A percentile compares a stretch with the other conserved stretches of the same genome.
phyloP scores from a whole-genome alignment of 2,797 vertebrate genomes.

The Tolypeutes matacus region DNA sequence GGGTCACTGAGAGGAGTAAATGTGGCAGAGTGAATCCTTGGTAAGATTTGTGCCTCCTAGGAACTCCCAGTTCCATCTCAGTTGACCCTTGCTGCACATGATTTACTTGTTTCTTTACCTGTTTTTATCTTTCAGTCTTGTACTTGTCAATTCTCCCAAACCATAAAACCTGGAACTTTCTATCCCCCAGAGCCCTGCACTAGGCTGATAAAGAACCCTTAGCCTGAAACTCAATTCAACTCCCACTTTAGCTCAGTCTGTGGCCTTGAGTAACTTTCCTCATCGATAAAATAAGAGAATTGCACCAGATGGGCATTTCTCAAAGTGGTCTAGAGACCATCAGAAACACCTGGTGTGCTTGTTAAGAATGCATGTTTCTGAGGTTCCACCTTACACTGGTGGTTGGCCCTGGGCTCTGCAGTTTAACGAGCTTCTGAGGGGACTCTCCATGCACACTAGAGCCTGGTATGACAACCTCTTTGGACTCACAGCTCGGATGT shows the following conservation, averaged over 20 bases:
- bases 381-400: not conserved
- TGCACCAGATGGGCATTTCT: not conserved
- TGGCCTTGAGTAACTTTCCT: not conserved
- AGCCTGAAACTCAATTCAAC: not conserved
- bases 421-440: not conserved
- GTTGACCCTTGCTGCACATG: rapidly evolving
- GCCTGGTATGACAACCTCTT: too few species aligned
- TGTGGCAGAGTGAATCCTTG: rapidly evolving
- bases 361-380: not conserved
- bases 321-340: not conserved
- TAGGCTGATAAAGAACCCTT: not conserved
- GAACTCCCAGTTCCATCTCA: rapidly evolving
- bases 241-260: not conserved
- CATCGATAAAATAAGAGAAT: not conserved
- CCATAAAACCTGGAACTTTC: not conserved
- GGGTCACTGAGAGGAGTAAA: not conserved
- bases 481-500: too few species aligned
- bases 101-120: not conserved
- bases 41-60: rapidly evolving
- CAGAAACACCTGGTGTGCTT: not conserved
- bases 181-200: not conserved
- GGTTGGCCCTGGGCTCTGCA: not conserved
- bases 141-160: not conserved
- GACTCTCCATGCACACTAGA: too few species aligned
- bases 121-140: not conserved